Base-by-base conservation (phyloP, 1,140 invertebrate species). In the Drosophila micromelanica region DNA sequence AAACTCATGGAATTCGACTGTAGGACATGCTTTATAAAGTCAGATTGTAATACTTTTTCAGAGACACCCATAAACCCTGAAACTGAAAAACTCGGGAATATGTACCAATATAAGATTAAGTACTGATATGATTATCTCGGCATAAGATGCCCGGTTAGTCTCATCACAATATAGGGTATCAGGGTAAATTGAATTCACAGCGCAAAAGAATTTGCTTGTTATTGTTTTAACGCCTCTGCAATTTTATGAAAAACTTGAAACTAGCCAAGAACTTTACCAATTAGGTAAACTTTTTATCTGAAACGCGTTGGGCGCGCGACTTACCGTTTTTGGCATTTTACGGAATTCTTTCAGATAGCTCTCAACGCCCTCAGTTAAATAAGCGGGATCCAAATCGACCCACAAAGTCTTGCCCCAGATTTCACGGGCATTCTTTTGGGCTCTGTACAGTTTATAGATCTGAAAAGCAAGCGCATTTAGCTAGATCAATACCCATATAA, bases 331-430 rank as follows among this genome's bases (percentile, higher is more conserved):
- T 11, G 93, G 92, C 46, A 94, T 71, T 92, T 94, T 94, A 51
- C 94, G 93, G 76, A 96, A 97, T 71, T 96, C 95, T 80, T 96
- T 96, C 27, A 98, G 92, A 92, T 96, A 98, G 45, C 93, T 93
- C 63, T 98, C 97, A 82, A 98, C 98, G 12, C 97, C 97, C 67
- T 98, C 96, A 15, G 96, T 94, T 4, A 98, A 92, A 3, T 95
- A 93, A 77, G 96, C 95, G 1, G 97, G 95, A 92, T 98, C 96
- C 9, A 98, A 93, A 92, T 98, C 95, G 2, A 94, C 94, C 97
- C 98, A 98, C 5, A 98, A 91, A 0, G 96, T 97, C 90, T 96
- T 95, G 5, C 96, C 94, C 97, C 97, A 98, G 2, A 93, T 77
- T 52, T 97, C 95, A 27, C 96, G 93, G 0, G 95, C 95, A 59